A percentile compares a stretch with the other conserved stretches of the same genome.
Evolutionary conservation across 2,797 vertebrate species (phyloP).

Genomic region (Sebastes paucispinis): DNA sequence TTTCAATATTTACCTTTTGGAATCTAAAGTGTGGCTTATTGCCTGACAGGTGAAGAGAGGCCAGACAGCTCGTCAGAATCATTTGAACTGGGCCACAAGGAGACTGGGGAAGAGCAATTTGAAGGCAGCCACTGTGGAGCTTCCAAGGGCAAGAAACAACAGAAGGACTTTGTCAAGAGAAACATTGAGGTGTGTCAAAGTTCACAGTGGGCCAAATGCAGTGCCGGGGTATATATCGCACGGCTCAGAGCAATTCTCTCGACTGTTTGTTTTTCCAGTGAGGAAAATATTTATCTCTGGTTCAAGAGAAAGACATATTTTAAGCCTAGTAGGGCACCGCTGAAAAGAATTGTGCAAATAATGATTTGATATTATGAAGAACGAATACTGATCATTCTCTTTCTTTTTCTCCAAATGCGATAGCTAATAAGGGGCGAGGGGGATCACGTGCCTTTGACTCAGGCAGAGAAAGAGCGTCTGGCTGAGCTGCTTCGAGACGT

Average conservation of each 20-base stretch:
- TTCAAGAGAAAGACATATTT: constrained; percentile 10
- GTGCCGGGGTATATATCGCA: constrained; percentile 33
- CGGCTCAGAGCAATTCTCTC: constrained; percentile 39
- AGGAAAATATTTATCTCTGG: constrained; percentile 36
- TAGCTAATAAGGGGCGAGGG: constrained; percentile 85
- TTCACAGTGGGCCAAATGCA: constrained; percentile 56
- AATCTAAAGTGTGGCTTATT: constrained; percentile 29
- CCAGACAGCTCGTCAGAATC: constrained; percentile 22
- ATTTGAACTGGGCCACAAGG: constrained; percentile 44
- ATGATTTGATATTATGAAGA: background rate
- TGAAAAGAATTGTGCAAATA: constrained; percentile 7
- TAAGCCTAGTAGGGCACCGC: background rate
- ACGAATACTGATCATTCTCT: background rate
- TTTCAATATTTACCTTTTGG: constrained; percentile 14
- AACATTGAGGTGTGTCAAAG: constrained; percentile 92
- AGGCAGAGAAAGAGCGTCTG: constrained; percentile 85
- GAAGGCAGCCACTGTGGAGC: constrained; percentile 52
- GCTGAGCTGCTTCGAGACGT: constrained; percentile 84
- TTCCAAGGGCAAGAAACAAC: constrained; percentile 73
- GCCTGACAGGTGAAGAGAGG: constrained; percentile 52
- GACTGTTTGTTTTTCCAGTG: constrained; percentile 50
- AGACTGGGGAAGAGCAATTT: constrained; percentile 43
- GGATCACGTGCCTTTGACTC: constrained; percentile 81
- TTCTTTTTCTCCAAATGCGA: constrained; percentile 43
- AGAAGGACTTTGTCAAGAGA: constrained; percentile 89